Evolutionary conservation across 2,888 invertebrate species (phyloP), one percentile per base, ranked within the genome.

Genomic region (Ptycholaimellus sp.): DNA sequence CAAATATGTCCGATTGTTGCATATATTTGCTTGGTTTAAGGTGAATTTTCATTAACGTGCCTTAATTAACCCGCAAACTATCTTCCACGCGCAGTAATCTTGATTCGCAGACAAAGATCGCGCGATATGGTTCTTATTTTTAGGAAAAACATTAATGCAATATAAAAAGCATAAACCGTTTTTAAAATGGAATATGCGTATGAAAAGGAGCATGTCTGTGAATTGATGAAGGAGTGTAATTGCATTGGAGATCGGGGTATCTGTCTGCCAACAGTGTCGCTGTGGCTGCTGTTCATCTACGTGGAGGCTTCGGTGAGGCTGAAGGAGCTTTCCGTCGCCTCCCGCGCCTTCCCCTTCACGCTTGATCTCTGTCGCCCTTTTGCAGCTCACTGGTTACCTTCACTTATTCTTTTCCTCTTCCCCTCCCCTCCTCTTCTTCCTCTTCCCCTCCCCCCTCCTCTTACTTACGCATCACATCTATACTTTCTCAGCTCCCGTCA

Each of bases 221-320:
- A n/a, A n/a, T n/a, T n/a, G n/a, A n/a, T n/a, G n/a, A n/a, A n/a
- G n/a, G n/a, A n/a, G n/a, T n/a, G n/a, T n/a, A n/a, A n/a, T n/a
- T n/a, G n/a, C n/a, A 9, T 23, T 61, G 53, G 66, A 72, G 81
- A 82, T 60, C 74, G 78, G 63, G 85, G 87, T 54, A 72, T 87
- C 51, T 87, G 85, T 67, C 69, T 83, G 60, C 85, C 85, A 39
- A 87, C 87, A 47, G 75, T 85, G 54, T 74, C 78, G 54, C 68
- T 90, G 52, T 90, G 87, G 80, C 72, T 80, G 63, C 66, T 81
- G 53, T 78, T 85, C 66, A 76, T 87, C 58, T 90, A 85, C 66
- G 72, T 83, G 57, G 90, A 90, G 67, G 81, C 79, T 46, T 75
- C 78, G 47, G 72, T 82, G 52, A 70, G 85, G 57, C 71, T 80